Conservation (phyloP, 2,888 invertebrate species). For the Nipponacmea schrenckii region DNA sequence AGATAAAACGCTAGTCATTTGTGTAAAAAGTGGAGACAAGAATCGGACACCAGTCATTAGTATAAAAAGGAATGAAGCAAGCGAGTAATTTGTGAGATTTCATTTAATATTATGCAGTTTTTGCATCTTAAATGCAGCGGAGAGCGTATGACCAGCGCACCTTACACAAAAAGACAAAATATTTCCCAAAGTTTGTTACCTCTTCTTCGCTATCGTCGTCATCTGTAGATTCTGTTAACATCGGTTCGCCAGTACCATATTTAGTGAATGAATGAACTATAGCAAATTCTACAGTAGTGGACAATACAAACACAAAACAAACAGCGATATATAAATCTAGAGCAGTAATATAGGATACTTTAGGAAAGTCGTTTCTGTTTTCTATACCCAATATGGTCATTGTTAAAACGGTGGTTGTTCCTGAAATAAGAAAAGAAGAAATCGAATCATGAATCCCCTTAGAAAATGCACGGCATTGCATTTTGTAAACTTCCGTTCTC, state of each 20-base stretch:
- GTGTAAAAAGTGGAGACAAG: no score
- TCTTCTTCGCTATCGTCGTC: conserved; percentile 31
- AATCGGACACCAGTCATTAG: no score
- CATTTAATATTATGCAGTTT: no score
- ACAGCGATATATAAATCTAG: conserved; percentile 64
- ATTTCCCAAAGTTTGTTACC: conserved; percentile 8
- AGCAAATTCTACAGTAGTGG: conserved; percentile 64
- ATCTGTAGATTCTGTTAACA: conserved; percentile 33
- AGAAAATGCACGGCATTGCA: no score
- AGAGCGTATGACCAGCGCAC: no score
- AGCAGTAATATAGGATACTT: conserved; percentile 65
- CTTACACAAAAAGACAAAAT: no score
- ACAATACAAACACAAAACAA: conserved; percentile 62
- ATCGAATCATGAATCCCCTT: no score
- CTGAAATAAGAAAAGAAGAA: conserved; percentile 60
- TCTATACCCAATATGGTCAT: conserved; percentile 77
- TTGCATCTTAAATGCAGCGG: no score
- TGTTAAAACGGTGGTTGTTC: conserved; percentile 92
- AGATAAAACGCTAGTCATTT: no score
- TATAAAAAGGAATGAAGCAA: no score
- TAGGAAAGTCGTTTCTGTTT: conserved; percentile 62
- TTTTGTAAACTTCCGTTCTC: no score
- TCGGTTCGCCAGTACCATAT: conserved; percentile 56
- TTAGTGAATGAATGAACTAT: conserved; percentile 67
- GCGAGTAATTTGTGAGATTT: no score